Conservation (phyloP, 2,888 invertebrate species). For the Drosophila nr. perissopoda region DNA sequence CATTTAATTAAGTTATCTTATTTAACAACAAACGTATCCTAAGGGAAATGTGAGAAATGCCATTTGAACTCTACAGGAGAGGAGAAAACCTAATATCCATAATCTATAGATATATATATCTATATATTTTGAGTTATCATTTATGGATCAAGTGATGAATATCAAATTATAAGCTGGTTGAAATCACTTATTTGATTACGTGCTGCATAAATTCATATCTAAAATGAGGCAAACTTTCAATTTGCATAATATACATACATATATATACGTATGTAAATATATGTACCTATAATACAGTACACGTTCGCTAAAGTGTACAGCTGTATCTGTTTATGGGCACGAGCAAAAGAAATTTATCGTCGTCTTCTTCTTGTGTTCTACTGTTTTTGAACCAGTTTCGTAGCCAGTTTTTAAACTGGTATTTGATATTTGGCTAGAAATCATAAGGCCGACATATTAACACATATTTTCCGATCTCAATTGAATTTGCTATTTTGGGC, state of each 20-base stretch:
- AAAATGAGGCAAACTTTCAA: constrained; percentile 1
- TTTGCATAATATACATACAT: neutral
- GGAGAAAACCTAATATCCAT: neutral
- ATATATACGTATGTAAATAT: neutral
- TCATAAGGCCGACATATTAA: constrained; percentile 1
- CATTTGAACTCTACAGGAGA: neutral
- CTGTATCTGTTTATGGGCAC: neutral
- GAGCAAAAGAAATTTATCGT: constrained; percentile 1
- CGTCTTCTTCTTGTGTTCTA: neutral
- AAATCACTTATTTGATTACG: neutral
- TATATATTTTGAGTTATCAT: neutral
- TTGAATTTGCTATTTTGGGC: neutral
- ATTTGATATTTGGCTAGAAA: constrained; percentile 1
- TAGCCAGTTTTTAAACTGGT: constrained; percentile 6
- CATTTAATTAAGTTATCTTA: neutral
- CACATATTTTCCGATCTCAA: neutral
- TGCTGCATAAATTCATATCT: neutral
- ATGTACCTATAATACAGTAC: neutral
- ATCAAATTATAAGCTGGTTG: neutral
- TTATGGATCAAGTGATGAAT: constrained; percentile 2
- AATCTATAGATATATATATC: neutral
- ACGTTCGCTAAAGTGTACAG: neutral
- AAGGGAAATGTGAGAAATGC: neutral
- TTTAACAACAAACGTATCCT: neutral
- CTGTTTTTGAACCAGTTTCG: constrained; percentile 17